These are phyloP conservation scores for Pocillopora verrucosa DNA, from an alignment of 64 coral and sea anemone genomes.

Conservation along the genomic window DNA sequence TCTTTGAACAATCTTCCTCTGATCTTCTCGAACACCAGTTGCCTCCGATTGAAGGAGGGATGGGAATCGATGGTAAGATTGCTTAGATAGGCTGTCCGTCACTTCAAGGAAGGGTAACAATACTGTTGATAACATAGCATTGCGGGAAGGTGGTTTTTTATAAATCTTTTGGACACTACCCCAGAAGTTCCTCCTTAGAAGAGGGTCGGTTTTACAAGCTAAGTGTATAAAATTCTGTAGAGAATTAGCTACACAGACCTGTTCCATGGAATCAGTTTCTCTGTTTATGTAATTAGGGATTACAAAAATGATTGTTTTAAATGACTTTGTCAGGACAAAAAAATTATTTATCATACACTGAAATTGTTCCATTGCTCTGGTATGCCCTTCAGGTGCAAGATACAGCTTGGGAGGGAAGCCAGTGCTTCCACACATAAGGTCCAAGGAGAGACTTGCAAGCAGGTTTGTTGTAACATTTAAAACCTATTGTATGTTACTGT, in stretches of 20 bases:
- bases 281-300: too few relatives aligned
- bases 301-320: too few relatives aligned
- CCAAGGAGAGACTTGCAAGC: slow-evolving; percentile 39
- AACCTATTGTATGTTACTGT: neutral
- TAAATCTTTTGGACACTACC: too few relatives aligned
- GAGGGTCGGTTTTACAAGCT: too few relatives aligned
- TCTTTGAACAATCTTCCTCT: neutral
- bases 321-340: neutral
- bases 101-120: too few relatives aligned
- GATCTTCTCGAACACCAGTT: slow-evolving; percentile 20
- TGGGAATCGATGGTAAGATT: neutral
- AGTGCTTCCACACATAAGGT: slow-evolving; percentile 18
- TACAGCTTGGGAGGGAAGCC: neutral
- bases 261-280: too few relatives aligned
- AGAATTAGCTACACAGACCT: too few relatives aligned
- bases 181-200: too few relatives aligned
- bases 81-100: neutral
- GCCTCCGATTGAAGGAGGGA: slow-evolving; percentile 34
- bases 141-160: too few relatives aligned
- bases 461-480: neutral
- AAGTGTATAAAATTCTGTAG: too few relatives aligned
- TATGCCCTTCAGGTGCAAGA: neutral
- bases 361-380: neutral
- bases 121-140: too few relatives aligned
- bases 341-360: neutral